These are phyloP conservation scores for Cettia cetti DNA, from an alignment of 2,113 vertebrate genomes.

Conservation along the genomic window DNA sequence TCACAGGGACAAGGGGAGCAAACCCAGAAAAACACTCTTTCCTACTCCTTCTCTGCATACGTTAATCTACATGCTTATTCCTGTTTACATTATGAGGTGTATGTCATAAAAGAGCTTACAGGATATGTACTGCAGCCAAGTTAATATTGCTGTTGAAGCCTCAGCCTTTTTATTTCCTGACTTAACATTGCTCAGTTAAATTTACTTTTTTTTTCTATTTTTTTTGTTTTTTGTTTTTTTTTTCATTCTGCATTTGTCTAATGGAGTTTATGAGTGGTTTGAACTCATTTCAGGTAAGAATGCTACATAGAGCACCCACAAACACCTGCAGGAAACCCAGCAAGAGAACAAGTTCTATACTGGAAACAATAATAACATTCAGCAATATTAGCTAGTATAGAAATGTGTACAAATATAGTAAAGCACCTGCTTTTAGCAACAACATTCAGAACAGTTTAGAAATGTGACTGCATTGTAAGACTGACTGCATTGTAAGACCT, in stretches of 20 bases:
- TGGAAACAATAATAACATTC: background rate
- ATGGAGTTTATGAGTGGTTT: background rate
- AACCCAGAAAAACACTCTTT: background rate
- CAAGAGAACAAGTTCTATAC: background rate
- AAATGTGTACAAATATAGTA: background rate
- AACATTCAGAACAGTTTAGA: background rate
- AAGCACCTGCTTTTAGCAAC: background rate
- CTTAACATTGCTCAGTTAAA: background rate
- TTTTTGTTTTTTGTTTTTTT: rapidly evolving
- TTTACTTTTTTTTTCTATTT: background rate
- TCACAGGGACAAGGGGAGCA: background rate
- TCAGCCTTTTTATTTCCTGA: constrained; percentile 42
- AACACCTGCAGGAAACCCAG: background rate
- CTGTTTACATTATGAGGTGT: constrained; percentile 30
- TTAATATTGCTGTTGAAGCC: constrained; percentile 51
- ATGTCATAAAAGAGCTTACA: constrained; percentile 25
- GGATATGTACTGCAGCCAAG: constrained; percentile 48
- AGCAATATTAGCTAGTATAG: background rate
- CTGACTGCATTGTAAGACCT: background rate
- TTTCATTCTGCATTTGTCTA: background rate
- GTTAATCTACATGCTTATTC: background rate
- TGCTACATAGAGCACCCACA: background rate
- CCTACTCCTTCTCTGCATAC: background rate
- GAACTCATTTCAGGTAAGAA: background rate
- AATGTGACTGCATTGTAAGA: background rate